A percentile compares a stretch with the other conserved stretches of the same genome.
Evolutionary conservation across 2,797 vertebrate species (phyloP).

Genomic region (Neosilurus mollespiculum): DNA sequence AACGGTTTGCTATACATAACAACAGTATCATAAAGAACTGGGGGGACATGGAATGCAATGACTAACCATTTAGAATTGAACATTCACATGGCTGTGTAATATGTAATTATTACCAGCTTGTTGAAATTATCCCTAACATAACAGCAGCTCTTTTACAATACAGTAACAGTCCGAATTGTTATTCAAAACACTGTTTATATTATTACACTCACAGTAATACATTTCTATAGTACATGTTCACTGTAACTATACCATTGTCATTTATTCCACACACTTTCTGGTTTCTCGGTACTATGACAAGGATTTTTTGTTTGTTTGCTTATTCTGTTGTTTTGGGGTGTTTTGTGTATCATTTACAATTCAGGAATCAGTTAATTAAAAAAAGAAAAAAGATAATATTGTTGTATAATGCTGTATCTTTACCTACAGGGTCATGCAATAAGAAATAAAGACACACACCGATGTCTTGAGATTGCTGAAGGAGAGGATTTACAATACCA

Average conservation of each 20-base stretch:
- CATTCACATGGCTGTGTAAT: too few species aligned
- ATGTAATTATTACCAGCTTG: too few species aligned
- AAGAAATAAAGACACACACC: slow-evolving; percentile 67
- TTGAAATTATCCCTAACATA: too few species aligned
- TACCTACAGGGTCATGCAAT: slow-evolving; percentile 61
- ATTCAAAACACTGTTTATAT: not conserved
- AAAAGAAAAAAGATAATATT: not conserved
- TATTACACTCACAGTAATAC: not conserved
- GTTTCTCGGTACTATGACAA: not conserved
- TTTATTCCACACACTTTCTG: not conserved
- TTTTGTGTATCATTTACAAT: not conserved
- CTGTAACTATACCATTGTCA: not conserved
- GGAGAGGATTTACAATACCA: slow-evolving; percentile 27
- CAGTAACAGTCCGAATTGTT: too few species aligned
- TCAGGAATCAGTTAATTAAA: not conserved
- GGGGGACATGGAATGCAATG: too few species aligned
- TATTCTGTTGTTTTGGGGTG: not conserved
- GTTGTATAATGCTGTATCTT: slow-evolving; percentile 2
- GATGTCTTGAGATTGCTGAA: slow-evolving; percentile 66
- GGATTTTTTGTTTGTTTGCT: too few species aligned
- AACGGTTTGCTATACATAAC: too few species aligned
- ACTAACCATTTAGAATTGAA: too few species aligned
- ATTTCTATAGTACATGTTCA: not conserved
- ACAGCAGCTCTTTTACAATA: too few species aligned
- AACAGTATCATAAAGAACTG: too few species aligned